Conservation (phyloP, 2,797 vertebrate species). For the Spinibarbus caldwelli region DNA sequence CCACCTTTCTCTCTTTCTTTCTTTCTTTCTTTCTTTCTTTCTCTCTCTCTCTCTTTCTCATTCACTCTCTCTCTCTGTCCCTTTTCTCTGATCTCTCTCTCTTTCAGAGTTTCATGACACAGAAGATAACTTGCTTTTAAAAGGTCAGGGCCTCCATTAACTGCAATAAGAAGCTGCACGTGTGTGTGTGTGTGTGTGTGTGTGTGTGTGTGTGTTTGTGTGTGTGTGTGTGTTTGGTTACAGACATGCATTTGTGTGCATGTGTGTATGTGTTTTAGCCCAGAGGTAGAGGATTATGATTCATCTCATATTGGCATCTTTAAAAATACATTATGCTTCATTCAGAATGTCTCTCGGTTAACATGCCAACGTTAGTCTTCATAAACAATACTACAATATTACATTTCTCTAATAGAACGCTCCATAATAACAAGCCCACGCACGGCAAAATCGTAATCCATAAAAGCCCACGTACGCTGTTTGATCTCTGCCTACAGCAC, state of each 20-base stretch:
- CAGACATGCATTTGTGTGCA: background rate
- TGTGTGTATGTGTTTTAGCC: constrained; percentile 31
- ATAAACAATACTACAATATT: constrained; percentile 42
- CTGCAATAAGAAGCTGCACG: constrained; percentile 67
- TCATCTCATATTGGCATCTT: constrained; percentile 45
- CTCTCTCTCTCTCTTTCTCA: constrained; percentile 9
- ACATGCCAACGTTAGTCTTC: constrained; percentile 41
- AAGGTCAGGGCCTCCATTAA: constrained; percentile 80
- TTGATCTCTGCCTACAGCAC: constrained; percentile 44
- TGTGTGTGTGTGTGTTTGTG: background rate
- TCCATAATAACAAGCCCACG: constrained; percentile 40
- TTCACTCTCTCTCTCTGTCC: background rate
- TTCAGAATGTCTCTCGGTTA: constrained; percentile 40
- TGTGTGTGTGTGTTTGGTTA: background rate
- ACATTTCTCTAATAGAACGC: constrained; percentile 50
- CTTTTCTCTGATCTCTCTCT: constrained; percentile 58
- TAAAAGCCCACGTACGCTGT: constrained; percentile 43
- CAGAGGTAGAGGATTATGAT: constrained; percentile 31
- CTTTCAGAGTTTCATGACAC: constrained; percentile 71
- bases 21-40: too few relatives aligned
- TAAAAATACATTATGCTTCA: constrained; percentile 44
- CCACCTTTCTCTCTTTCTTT: too few relatives aligned
- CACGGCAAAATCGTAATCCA: constrained; percentile 34
- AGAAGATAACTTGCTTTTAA: constrained; percentile 72
- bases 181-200: constrained; percentile 55